These are phyloP conservation scores for Calliopum simillimum DNA, from an alignment of 2,888 invertebrate genomes.

Conservation along the genomic window DNA sequence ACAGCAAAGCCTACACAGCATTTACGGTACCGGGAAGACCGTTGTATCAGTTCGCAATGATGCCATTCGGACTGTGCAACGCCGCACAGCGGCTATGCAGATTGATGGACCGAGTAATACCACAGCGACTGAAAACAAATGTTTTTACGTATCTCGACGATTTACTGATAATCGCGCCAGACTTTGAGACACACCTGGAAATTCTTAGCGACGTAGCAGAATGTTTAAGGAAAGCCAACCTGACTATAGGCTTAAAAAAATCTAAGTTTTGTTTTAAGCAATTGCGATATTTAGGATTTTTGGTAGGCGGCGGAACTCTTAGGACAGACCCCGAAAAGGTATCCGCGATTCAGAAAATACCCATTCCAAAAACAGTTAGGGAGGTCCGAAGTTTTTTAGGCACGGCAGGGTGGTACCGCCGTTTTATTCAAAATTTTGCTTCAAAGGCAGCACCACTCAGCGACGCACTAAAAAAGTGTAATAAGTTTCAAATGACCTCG, in stretches of 20 bases:
- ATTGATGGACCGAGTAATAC: conserved; percentile 47
- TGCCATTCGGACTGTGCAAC: conserved; percentile 40
- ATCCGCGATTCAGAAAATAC: conserved; percentile 23
- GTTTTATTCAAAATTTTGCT: conserved; percentile 16
- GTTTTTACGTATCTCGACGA: conserved; percentile 43
- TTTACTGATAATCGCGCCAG: conserved; percentile 29
- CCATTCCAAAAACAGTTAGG: conserved; percentile 9
- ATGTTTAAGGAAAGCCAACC: conserved; percentile 27
- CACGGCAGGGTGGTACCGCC: conserved; percentile 26
- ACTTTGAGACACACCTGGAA: conserved; percentile 33
- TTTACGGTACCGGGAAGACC: conserved; percentile 41
- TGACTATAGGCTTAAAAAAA: conserved; percentile 41
- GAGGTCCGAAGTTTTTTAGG: conserved; percentile 30
- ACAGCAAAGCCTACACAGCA: conserved; percentile 30
- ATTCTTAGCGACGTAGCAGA: conserved; percentile 25
- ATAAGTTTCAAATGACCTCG: conserved; percentile 27
- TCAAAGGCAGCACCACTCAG: conserved; percentile 16
- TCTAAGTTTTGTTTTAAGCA: conserved; percentile 39
- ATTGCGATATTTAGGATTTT: conserved; percentile 28
- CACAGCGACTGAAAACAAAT: conserved; percentile 36
- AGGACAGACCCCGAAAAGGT: conserved; percentile 32
- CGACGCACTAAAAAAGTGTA: conserved; percentile 24
- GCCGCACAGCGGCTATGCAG: conserved; percentile 44
- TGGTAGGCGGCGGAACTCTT: conserved; percentile 29
- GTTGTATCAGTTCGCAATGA: conserved; percentile 39